Conservation (phyloP, 37 sponge, comb jelly and placozoan genomes). For the Petrosia ficiformis region DNA sequence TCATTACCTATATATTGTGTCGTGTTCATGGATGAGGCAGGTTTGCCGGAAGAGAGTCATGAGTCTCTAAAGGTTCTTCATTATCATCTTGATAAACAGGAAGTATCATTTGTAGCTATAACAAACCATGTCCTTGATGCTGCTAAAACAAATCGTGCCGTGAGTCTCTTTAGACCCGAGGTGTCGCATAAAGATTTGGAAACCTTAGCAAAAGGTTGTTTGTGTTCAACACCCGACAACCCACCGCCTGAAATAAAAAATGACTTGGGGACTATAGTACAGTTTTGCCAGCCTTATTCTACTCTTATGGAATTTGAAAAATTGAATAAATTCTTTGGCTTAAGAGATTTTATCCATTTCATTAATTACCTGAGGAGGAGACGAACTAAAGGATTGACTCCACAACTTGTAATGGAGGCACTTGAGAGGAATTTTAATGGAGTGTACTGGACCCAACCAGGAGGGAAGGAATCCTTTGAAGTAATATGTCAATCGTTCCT, state of each 20-base stretch:
- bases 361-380: constrained; percentile 76
- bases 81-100: constrained; percentile 82
- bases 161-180: constrained; percentile 81
- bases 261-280: constrained; percentile 40
- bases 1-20: constrained; percentile 74
- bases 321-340: constrained; percentile 59
- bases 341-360: constrained; percentile 91
- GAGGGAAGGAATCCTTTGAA: constrained; percentile 41
- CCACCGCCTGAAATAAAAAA: constrained; percentile 55
- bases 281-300: constrained; percentile 59
- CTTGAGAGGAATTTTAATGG: constrained; percentile 93
- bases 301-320: constrained; percentile 30
- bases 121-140: constrained; percentile 93
- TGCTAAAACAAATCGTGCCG: constrained; percentile 89
- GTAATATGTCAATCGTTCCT: constrained; percentile 46
- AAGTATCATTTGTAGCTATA: constrained; percentile 91
- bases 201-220: constrained; percentile 67
- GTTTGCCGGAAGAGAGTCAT: constrained; percentile 87
- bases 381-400: constrained; percentile 20
- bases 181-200: constrained; percentile 62
- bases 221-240: constrained; percentile 46
- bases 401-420: constrained; percentile 64
- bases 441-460: constrained; percentile 1
- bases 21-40: constrained; percentile 96
- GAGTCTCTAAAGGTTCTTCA: constrained; percentile 96